Percentiles rank a stretch among this genome's conserved stretches.
Evolutionary conservation across 64 coral and sea anemone genomes (phyloP).

Genomic region (Porites australiensis): DNA sequence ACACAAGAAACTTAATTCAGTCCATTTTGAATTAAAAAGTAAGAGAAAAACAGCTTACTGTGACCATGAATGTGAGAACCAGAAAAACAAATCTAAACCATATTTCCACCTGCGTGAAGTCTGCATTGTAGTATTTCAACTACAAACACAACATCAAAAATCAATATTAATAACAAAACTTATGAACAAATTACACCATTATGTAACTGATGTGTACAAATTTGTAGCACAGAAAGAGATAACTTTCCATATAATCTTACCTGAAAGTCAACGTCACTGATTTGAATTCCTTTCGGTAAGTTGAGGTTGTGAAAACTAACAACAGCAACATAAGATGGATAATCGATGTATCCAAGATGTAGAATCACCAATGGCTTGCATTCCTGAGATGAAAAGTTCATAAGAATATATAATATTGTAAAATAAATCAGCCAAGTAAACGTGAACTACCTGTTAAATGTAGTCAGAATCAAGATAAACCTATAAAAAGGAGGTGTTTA

Average conservation of each 20-base stretch:
- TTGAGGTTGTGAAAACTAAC: conserved; percentile 72
- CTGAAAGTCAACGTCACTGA: conserved; percentile 82
- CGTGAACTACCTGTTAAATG: too few species aligned
- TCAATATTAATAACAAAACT: background rate
- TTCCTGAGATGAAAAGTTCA: conserved; percentile 30
- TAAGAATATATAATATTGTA: background rate
- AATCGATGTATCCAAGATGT: conserved; percentile 96
- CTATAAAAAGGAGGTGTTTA: too few species aligned
- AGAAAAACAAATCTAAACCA: conserved; percentile 99
- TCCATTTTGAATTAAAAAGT: background rate
- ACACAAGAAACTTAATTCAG: too few species aligned
- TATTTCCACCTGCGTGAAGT: conserved; percentile 94
- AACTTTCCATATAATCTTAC: conserved; percentile 53
- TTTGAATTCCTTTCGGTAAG: conserved; percentile 70
- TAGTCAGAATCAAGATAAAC: too few species aligned
- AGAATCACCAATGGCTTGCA: conserved; percentile 85
- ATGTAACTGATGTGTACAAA: background rate
- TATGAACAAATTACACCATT: background rate
- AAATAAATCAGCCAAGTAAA: background rate
- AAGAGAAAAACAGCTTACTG: conserved; percentile 57
- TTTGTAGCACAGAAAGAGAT: background rate
- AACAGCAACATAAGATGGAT: conserved; percentile 81
- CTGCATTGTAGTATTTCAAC: conserved; percentile 92
- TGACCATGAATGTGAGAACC: conserved; percentile 91
- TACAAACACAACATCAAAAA: conserved; percentile 55